Evolutionary conservation across 53 echinoderm and acorn worm genomes (phyloP), one percentile per base, ranked within the genome.

Genomic region (Temnopleurus reevesii): DNA sequence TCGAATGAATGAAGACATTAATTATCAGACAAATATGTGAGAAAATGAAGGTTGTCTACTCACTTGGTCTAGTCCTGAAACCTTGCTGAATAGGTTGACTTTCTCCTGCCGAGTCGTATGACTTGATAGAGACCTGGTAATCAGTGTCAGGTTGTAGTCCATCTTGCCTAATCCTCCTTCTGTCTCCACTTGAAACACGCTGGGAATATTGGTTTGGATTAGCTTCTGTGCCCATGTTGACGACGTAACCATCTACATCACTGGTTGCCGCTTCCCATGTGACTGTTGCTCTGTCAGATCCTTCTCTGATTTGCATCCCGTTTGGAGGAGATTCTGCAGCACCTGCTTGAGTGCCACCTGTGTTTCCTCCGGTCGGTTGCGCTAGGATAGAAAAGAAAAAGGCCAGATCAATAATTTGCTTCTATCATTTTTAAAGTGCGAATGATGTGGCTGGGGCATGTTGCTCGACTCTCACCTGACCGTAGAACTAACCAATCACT

Each of bases 71-170:
- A 26, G 86, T 86, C 61, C 86, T 86, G 23, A 86, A 36, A 6
- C 33, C 43, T 59, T 86, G 86, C 58, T 46, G 46, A n/a, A 86
- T 36, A 60, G 86, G 86, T 38, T 86, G 58, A 86, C 86, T 86
- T 30, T 86, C 86, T 44, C 86, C 86, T 10, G 30, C 86, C 27
- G 43, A 44, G 46, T 60, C 58, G 25, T 44, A 34, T 0, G 86
- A 86, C 8, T 46, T 59, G 45, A 86, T 43, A 26, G 86, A 86
- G 26, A 86, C 86, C 19, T 34, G n/a, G 45, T 86, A 86, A 46
- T 86, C 86, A 23, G 63, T 86, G 38, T 49, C 86, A 4, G 86
- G 86, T 28, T 45, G n/a, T 12, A 86, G 86, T 2, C 49, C 49
- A 58, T 46, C 59, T 59, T 46, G 46, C 28, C 24, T 45, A 41